These are phyloP conservation scores for Lepisosteus oculatus DNA, from an alignment of 2,113 vertebrate genomes.

Conservation along the genomic window DNA sequence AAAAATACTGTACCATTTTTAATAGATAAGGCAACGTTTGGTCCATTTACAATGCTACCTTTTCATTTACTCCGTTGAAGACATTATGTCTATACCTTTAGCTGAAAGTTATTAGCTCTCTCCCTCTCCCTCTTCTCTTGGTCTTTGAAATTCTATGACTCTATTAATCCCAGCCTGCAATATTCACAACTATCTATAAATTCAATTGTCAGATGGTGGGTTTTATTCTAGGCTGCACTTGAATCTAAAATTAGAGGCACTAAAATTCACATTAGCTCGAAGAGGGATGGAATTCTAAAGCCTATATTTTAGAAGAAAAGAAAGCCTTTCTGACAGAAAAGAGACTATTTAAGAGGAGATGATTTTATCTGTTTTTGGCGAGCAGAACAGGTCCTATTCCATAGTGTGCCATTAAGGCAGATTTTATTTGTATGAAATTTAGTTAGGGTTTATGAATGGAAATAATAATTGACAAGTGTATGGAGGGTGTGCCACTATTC, in stretches of 20 bases:
- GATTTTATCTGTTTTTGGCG: conserved; percentile 89
- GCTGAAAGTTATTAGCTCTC: conserved; percentile 64
- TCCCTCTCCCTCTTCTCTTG: conserved; percentile 68
- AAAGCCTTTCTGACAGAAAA: conserved; percentile 89
- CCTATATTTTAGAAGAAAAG: conserved; percentile 83
- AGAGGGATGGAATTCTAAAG: conserved; percentile 82
- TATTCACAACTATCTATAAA: conserved; percentile 97
- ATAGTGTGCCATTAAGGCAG: conserved; percentile 85
- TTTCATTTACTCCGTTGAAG: conserved; percentile 34
- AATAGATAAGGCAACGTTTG: conserved; percentile 6
- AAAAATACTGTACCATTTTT: no score
- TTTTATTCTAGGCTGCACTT: conserved; percentile 85
- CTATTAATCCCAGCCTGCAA: conserved; percentile 91
- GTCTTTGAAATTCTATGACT: conserved; percentile 82
- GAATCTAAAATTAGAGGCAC: conserved; percentile 92
- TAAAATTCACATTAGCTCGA: conserved; percentile 93
- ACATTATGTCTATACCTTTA: conserved; percentile 39
- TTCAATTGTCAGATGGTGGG: conserved; percentile 87
- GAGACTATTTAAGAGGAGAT: conserved; percentile 90
- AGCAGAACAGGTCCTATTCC: conserved; percentile 79
- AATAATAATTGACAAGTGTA: conserved; percentile 66
- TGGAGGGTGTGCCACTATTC: conserved; percentile 23
- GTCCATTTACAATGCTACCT: conserved; percentile 28
- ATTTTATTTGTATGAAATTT: conserved; percentile 71
- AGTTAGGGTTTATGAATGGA: conserved; percentile 70